Base-by-base conservation (phyloP, 2,888 invertebrate genomes). In the Brenthis ino region DNA sequence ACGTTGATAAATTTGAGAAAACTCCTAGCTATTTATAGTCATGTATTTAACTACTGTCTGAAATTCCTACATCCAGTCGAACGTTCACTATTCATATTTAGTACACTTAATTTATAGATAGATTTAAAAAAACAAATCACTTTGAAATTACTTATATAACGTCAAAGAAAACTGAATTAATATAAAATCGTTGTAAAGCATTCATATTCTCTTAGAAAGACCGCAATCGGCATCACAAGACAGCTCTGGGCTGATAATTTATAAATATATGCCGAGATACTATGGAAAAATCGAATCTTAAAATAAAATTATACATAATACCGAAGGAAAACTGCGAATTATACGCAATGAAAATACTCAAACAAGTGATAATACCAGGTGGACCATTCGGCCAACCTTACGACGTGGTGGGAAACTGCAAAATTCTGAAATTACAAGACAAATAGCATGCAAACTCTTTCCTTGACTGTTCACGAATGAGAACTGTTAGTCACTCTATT, bases 1-100 rank as follows among this genome's bases (percentile, higher is more conserved):
- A 91, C 91, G 83, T 91, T 91, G 87, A 91, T 91, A 91, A 90
- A 91, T 91, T 92, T 92, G 88, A 87, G 91, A 91, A 89, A 88
- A 87, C 82, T 80, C 89, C 91, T 91, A 92, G 89, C 89, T 91
- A 89, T 85, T 80, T 63, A 72, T 74, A 76, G 74, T 70, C 76
- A 76, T 70, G 68, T 60, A 70, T 68, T 66, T 68, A 70, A 61
- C 70, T 72, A 70, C 58, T 48, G 68, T 67, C 69, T 72, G 61
- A 74, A 72, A 69, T 69, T 67, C 61, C 73, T 72, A 73, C 68
- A 64, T 65, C 72, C 74, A 75, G 75, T 75, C 74, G 71, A 74
- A 72, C 61, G 60, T 67, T 71, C 67, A 63, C 66, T 69, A 69
- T 72, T 70, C 53, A 63, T 67, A 70, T 66, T 61, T 57, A 70